Evolutionary conservation across 2,113 vertebrate genomes (phyloP).

Genomic region (Marcusenius ussheri): DNA sequence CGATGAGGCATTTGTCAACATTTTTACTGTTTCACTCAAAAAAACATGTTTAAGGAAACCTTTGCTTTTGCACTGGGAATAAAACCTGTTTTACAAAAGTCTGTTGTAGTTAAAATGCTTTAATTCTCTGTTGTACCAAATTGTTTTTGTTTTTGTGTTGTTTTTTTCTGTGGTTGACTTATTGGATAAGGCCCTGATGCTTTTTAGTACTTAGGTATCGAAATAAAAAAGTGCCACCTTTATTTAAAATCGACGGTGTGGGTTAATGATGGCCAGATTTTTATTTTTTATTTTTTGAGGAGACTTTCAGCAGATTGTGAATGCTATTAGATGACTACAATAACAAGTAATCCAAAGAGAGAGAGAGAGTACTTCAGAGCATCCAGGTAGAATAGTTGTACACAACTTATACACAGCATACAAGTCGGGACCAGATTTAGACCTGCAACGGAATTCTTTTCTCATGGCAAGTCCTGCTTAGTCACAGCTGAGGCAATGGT

Average conservation of each 20-base stretch:
- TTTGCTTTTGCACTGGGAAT: slow-evolving; percentile 11
- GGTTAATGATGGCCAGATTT: background rate
- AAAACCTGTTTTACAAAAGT: slow-evolving; percentile 19
- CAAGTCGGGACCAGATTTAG: background rate
- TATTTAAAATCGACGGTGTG: background rate
- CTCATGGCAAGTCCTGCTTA: background rate
- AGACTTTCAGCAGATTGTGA: background rate
- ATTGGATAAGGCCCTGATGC: background rate
- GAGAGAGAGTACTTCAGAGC: background rate
- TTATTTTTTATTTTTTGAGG: background rate
- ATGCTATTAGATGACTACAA: background rate
- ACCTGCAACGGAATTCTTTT: background rate
- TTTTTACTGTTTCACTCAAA: slow-evolving; percentile 2
- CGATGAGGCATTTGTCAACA: background rate
- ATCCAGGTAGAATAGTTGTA: background rate
- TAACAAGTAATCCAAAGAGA: background rate
- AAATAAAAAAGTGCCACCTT: background rate
- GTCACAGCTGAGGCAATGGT: background rate
- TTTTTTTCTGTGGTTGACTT: background rate
- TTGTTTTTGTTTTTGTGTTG: background rate
- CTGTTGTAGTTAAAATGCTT: slow-evolving; percentile 3
- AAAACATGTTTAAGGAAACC: background rate
- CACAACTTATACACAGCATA: background rate
- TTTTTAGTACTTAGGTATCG: background rate
- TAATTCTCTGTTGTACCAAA: slow-evolving; percentile 19